Evolutionary conservation across 2,113 vertebrate species (phyloP), one percentile per base, ranked within the genome.

Genomic region (Poeciliopsis turrubarensis): DNA sequence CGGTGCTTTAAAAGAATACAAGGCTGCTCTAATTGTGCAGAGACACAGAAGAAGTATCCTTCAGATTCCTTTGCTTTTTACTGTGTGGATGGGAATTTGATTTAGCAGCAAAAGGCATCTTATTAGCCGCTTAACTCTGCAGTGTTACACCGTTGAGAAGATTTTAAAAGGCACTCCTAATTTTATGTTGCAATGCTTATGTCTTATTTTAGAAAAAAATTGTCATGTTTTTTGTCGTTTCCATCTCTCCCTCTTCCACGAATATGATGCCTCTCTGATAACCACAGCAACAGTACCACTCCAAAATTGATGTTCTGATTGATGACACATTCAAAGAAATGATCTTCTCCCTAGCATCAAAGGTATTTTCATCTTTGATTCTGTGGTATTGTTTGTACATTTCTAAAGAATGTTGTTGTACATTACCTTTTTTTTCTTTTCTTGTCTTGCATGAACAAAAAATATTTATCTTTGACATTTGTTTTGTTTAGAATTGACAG

Each of bases 111-210:
- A 95, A 97, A 97, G 96, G 95, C 73, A 95, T 92, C 95, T 96
- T 93, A 96, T 98, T 98, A 98, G 96, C 97, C 97, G 96, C 97
- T 97, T 98, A 97, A 97, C 96, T 95, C 95, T 94, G 91, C 94
- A 91, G 91, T 86, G 82, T 93, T 84, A 94, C 95, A 96, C 92
- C 93, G 95, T 96, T 95, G 94, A 96, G 44, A 47, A 47, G 95
- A 94, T 95, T 95, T 95, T 94, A 84, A 89, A 84, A 82, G 77
- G 89, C 87, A 89, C 83, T 11, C 31, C 1, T 62, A 57, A n/a
- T 51, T 17, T 37, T 65, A 37, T 39, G 41, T 34, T 34, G 26
- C 29, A 73, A 37, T 67, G 26, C 81, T 57, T 83, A 65, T 17
- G 54, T 60, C 32, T 27, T 47, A 80, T 9, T 75, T 84, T 77